Base-by-base conservation (phyloP, 1,140 invertebrate species). In the Paralvinella palmiformis region DNA sequence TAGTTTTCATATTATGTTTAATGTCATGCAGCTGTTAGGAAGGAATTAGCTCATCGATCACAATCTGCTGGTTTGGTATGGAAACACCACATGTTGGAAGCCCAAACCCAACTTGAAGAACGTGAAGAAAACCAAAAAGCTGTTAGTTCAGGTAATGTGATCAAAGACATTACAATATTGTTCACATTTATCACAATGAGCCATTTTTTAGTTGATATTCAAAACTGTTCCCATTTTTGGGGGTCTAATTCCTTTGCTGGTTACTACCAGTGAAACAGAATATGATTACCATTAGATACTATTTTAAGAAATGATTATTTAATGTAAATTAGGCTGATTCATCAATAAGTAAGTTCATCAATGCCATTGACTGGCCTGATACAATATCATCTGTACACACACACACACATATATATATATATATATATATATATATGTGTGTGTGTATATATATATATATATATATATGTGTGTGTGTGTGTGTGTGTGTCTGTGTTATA, bases 121-220 rank as follows among this genome's bases (percentile, higher is more conserved):
- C 67, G 71, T 31, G 62, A 70, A 41, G 60, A 56, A 6, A 70
- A 74, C 48, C 73, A 76, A 36, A 69, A 71, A 62, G 62, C 68
- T 32, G 74, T 77, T 50, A 76, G 70, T 68, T 73, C 75, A 57
- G 73, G 74, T 74, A 57, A 58, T 22, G 15, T 33, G 7, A 32
- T n/a, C 5, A 24, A 7, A 3, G 37, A 5, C 15, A 22, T n/a
- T 50, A 56, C n/a, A n/a, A n/a, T 56, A 31, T 17, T 33, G 24
- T 55, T 63, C 7, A 36, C 33, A 5, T n/a, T 17, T 63, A 24
- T 17, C 4, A n/a, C 36, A 24, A 36, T 61, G 36, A 15, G 20
- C 1, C 6, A 29, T 6, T 41, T 17, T 29, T 41, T 6, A 6
- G 31, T 2, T 17, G 32, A 20, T 62, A 24, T 62, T 27, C 13